phyloP scores from a whole-genome alignment of 1,140 invertebrate species.

The Lepidostoma basale region DNA sequence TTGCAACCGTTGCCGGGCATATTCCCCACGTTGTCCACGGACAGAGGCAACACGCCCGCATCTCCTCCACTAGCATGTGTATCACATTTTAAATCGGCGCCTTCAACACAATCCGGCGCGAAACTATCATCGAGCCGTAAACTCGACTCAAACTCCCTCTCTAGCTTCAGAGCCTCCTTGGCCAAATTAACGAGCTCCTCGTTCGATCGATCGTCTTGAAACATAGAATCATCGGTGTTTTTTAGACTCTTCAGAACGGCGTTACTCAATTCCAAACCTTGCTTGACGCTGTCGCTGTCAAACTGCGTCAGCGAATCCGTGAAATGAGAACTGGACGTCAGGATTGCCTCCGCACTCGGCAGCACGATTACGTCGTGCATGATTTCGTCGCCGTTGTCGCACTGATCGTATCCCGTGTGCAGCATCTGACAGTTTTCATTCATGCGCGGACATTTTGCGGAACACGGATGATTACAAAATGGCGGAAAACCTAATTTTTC shows the following conservation, averaged over 20 bases:
- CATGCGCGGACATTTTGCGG: constrained; percentile 46
- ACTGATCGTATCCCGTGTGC: constrained; percentile 45
- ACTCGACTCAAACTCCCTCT: neutral
- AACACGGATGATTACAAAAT: constrained; percentile 36
- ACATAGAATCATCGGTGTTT: neutral
- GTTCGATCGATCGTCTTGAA: neutral
- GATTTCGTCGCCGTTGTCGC: constrained; percentile 46
- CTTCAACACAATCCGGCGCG: neutral
- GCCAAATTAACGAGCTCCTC: constrained; percentile 13
- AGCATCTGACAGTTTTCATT: constrained; percentile 44
- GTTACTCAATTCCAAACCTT: neutral
- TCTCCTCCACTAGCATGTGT: neutral
- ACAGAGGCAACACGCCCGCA: neutral
- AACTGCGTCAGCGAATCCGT: constrained; percentile 31
- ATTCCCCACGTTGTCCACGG: neutral
- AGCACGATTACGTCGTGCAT: constrained; percentile 58
- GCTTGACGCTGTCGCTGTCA: constrained; percentile 7
- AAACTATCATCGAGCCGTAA: neutral
- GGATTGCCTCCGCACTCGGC: constrained; percentile 57
- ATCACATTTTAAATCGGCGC: neutral
- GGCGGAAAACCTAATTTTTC: constrained; percentile 46
- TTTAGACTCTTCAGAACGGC: constrained; percentile 4
- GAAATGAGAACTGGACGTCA: constrained; percentile 45
- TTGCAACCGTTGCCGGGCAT: neutral
- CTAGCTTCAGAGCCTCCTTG: neutral